phyloP scores from a whole-genome alignment of 53 echinoderm and acorn worm species.

The Stichopus horrens region DNA sequence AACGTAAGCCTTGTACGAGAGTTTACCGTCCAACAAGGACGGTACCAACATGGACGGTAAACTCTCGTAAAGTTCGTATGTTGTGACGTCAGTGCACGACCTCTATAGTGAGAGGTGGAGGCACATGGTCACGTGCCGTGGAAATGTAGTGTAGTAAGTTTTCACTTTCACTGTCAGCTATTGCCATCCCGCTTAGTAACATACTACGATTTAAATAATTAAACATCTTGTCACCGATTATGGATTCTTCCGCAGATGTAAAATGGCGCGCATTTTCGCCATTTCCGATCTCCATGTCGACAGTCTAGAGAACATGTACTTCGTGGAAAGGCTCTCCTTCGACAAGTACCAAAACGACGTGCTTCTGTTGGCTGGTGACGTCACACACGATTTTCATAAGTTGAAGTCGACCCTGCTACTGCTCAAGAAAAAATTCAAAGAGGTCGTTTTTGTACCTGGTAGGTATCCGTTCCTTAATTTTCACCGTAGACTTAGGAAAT shows the following conservation, averaged over 20 bases:
- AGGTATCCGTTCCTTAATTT: not conserved
- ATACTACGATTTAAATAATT: too few relatives aligned
- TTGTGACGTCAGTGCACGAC: too few relatives aligned
- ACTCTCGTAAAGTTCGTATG: too few relatives aligned
- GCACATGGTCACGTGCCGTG: too few relatives aligned
- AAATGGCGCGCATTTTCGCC: constrained; percentile 89
- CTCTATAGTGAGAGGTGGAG: constrained; percentile 17
- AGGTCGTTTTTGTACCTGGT: constrained; percentile 98
- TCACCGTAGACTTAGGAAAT: not conserved
- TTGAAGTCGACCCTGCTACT: constrained; percentile 67
- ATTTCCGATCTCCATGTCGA: constrained; percentile 98
- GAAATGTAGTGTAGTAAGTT: too few relatives aligned
- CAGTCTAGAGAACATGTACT: constrained; percentile 71
- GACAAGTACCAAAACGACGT: constrained; percentile 73
- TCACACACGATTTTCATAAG: constrained; percentile 68
- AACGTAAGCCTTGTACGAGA: too few relatives aligned
- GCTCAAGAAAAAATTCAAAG: constrained; percentile 79
- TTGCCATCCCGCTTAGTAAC: too few relatives aligned
- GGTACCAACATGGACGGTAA: too few relatives aligned
- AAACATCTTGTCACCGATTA: not conserved
- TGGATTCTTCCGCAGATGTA: not conserved
- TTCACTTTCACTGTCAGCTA: too few relatives aligned
- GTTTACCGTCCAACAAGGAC: too few relatives aligned
- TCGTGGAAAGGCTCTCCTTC: constrained; percentile 69
- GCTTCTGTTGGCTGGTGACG: constrained; percentile 89